These are phyloP conservation scores for Bombyx mandarina DNA, from an alignment of 1,140 invertebrate genomes.

Conservation along the genomic window DNA sequence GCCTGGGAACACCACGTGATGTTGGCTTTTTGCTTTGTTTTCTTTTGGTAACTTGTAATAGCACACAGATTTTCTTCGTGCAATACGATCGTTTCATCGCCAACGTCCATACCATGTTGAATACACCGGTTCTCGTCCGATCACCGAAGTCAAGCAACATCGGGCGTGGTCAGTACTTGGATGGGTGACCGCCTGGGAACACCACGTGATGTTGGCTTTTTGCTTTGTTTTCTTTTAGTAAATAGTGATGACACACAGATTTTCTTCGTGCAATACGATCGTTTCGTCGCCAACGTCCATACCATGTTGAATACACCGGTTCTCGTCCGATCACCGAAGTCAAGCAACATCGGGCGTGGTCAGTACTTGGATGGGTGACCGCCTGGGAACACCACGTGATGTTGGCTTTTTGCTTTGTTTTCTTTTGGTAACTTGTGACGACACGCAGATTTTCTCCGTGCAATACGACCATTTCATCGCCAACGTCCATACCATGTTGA, in stretches of 20 bases:
- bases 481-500: background rate
- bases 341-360: slow-evolving; percentile 23
- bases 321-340: slow-evolving; percentile 28
- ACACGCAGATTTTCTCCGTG: no score
- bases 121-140: slow-evolving; percentile 24
- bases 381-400: slow-evolving; percentile 23
- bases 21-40: slow-evolving; percentile 18
- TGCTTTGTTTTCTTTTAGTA: slow-evolving; percentile 9
- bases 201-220: slow-evolving; percentile 20
- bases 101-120: slow-evolving; percentile 31
- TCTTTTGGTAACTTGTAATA: background rate
- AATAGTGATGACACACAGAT: no score
- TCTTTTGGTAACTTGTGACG: background rate
- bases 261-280: no score
- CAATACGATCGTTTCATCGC: background rate
- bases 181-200: slow-evolving; percentile 23
- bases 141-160: slow-evolving; percentile 23
- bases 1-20: slow-evolving; percentile 23
- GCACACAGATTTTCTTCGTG: no score
- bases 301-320: slow-evolving; percentile 26
- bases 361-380: slow-evolving; percentile 22
- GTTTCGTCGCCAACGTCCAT: slow-evolving; percentile 22
- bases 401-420: slow-evolving; percentile 19
- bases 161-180: slow-evolving; percentile 28
- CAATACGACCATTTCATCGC: background rate